Evolutionary conservation across 2,113 vertebrate species (phyloP).

Genomic region (Malurus melanocephalus): DNA sequence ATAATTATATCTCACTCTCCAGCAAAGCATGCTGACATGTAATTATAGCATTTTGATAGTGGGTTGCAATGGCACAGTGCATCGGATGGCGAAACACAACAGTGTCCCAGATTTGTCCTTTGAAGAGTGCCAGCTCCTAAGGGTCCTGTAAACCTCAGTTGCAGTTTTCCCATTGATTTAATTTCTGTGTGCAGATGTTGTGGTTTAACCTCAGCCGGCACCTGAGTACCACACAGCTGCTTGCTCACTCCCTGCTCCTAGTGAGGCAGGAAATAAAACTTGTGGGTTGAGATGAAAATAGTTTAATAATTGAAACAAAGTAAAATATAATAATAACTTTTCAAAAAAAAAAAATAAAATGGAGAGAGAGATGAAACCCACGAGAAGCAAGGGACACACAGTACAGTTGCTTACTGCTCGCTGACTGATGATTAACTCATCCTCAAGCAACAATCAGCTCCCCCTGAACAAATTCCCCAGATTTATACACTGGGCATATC

Average conservation of each 20-base stretch:
- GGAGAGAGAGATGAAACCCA: neutral
- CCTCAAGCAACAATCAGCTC: neutral
- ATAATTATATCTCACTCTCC: conserved; percentile 14
- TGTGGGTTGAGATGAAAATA: neutral
- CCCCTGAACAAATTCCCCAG: neutral
- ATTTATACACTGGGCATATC: neutral
- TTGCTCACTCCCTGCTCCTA: neutral
- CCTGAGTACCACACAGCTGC: neutral
- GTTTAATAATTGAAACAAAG: neutral
- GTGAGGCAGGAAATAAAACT: neutral
- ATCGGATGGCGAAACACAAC: neutral
- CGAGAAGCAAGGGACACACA: neutral
- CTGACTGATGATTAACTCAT: neutral
- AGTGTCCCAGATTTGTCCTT: conserved; percentile 10
- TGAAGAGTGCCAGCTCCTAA: neutral
- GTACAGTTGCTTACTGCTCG: fast-evolving
- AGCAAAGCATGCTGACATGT: neutral
- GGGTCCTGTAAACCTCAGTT: neutral
- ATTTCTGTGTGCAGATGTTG: neutral
- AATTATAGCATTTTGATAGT: conserved; percentile 14
- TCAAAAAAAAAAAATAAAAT: neutral
- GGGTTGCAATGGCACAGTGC: neutral
- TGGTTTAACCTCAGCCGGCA: neutral
- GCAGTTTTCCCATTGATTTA: neutral
- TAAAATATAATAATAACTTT: neutral